Conservation (phyloP, 2,113 vertebrate genomes). For the Megalops atlanticus region DNA sequence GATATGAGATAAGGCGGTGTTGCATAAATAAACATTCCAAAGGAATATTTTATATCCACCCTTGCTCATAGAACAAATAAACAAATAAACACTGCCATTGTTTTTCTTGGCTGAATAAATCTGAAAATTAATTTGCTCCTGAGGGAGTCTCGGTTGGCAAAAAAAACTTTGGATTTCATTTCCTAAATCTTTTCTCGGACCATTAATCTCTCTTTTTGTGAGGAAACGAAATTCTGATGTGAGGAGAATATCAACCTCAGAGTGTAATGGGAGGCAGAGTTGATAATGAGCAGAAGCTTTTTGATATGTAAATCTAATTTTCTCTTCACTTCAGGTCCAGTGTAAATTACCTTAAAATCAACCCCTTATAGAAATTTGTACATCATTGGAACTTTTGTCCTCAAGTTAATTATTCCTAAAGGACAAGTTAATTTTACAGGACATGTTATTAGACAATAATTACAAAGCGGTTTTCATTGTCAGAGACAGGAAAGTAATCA, state of each 20-base stretch:
- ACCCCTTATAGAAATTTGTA: not conserved
- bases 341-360: not conserved
- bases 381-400: slow-evolving; percentile 7
- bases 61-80: not conserved
- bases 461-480: not conserved
- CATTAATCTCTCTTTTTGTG: not conserved
- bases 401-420: slow-evolving; percentile 17
- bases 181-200: not conserved
- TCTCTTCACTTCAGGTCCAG: not conserved
- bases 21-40: not conserved
- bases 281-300: not conserved
- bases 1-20: not conserved
- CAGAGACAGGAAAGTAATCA: not conserved
- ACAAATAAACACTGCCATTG: not conserved
- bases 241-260: not conserved
- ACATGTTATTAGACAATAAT: not conserved
- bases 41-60: not conserved
- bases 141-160: not conserved
- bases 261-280: not conserved
- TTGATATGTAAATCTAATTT: slow-evolving; percentile 12
- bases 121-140: slow-evolving; percentile 11
- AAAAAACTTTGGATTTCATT: slow-evolving; percentile 10
- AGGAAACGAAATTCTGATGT: no score
- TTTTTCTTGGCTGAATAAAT: slow-evolving; percentile 3
- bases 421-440: not conserved